Conservation (phyloP, 2,888 invertebrate genomes). For the Brachypterus glaber region DNA sequence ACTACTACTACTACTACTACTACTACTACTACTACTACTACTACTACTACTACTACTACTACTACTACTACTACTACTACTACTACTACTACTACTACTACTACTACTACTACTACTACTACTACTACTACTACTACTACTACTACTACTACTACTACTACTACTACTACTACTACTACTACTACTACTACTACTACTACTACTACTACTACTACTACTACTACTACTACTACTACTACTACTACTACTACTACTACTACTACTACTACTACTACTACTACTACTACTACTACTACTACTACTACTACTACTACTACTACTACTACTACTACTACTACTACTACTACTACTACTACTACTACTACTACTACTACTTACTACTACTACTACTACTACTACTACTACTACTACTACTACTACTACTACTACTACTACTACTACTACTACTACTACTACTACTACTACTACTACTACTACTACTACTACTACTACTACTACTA, state of each 20-base stretch:
- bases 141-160: conserved; percentile 2
- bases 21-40: conserved; percentile 2
- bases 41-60: conserved; percentile 2
- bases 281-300: conserved; percentile 2
- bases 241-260: conserved; percentile 2
- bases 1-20: conserved; percentile 2
- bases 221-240: conserved; percentile 2
- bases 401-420: conserved; percentile 2
- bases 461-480: conserved; percentile 2
- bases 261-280: conserved; percentile 1
- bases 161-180: conserved; percentile 1
- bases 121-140: conserved; percentile 2
- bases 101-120: conserved; percentile 2
- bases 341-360: conserved; percentile 2
- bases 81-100: conserved; percentile 2
- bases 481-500: conserved; percentile 2
- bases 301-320: conserved; percentile 2
- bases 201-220: conserved; percentile 2
- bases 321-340: conserved; percentile 2
- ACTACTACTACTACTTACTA: no score
- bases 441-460: conserved; percentile 2
- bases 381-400: conserved; percentile 2
- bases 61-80: conserved; percentile 2
- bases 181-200: conserved; percentile 2
- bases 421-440: conserved; percentile 2